These are phyloP conservation scores for Chaenogobius annularis DNA, from an alignment of 2,113 vertebrate genomes.

Conservation along the genomic window DNA sequence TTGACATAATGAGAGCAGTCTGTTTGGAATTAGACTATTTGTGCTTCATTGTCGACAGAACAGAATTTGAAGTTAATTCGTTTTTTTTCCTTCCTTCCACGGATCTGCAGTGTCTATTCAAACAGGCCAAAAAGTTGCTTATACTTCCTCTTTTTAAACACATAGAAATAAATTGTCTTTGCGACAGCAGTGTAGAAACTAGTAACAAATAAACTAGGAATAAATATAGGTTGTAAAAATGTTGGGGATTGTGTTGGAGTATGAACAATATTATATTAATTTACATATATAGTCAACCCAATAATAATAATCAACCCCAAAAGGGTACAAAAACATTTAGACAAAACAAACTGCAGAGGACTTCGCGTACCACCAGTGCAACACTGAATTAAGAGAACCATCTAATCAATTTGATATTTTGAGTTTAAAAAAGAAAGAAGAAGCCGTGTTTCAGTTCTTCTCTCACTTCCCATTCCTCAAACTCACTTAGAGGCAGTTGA, in stretches of 20 bases:
- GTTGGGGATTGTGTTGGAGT: too few relatives aligned
- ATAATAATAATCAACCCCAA: too few relatives aligned
- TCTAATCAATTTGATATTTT: background rate
- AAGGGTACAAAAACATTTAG: too few relatives aligned
- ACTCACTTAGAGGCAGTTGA: background rate
- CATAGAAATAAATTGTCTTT: background rate
- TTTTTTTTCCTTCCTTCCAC: slow-evolving; percentile 3
- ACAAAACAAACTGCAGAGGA: too few relatives aligned
- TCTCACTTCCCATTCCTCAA: background rate
- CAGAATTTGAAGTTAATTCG: slow-evolving; percentile 23
- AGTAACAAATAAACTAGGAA: background rate
- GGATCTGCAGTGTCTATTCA: slow-evolving; percentile 6
- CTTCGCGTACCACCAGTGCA: background rate
- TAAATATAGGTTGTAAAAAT: too few relatives aligned
- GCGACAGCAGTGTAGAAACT: background rate
- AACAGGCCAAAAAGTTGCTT: slow-evolving; percentile 15
- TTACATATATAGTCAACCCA: too few relatives aligned
- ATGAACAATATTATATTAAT: too few relatives aligned
- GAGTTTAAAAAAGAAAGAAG: background rate
- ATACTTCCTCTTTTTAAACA: background rate
- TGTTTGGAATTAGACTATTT: slow-evolving; percentile 27
- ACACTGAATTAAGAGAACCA: background rate
- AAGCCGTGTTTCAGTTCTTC: background rate
- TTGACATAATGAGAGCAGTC: slow-evolving; percentile 31
- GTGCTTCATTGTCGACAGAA: slow-evolving; percentile 27